Evolutionary conservation across 2,113 vertebrate genomes (phyloP).

Genomic region (Todiramphus chloris): DNA sequence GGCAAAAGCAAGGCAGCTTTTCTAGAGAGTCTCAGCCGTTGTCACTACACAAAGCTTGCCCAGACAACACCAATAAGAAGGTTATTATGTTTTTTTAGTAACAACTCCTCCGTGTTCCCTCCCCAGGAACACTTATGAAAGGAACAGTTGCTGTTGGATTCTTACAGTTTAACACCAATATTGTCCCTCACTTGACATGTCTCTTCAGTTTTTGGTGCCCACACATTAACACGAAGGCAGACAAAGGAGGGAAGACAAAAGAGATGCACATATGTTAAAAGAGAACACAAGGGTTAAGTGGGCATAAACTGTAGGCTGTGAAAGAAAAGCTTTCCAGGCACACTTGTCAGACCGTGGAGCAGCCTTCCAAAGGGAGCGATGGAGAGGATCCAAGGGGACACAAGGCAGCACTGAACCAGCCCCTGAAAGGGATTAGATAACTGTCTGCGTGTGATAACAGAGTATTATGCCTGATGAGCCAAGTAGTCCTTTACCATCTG

Average conservation of each 20-base stretch:
- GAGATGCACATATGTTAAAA: neutral
- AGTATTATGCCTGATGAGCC: neutral
- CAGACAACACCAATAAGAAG: neutral
- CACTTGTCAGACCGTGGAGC: neutral
- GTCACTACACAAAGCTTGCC: neutral
- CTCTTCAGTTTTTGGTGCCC: neutral
- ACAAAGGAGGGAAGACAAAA: neutral
- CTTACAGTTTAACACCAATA: neutral
- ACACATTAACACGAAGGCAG: fast-evolving
- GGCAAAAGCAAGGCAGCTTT: neutral
- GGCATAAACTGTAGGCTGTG: neutral
- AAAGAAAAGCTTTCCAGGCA: neutral
- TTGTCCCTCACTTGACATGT: neutral
- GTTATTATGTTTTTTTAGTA: neutral
- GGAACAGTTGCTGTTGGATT: neutral
- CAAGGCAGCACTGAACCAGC: neutral
- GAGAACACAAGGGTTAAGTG: neutral
- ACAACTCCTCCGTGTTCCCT: neutral
- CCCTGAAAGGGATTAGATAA: neutral
- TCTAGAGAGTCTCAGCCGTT: neutral
- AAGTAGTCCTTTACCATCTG: neutral
- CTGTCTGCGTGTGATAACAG: neutral
- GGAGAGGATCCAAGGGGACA: neutral
- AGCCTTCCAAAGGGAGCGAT: neutral
- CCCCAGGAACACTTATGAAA: neutral